phyloP scores from a whole-genome alignment of 2,113 vertebrate genomes.

The Aphelocoma coerulescens region DNA sequence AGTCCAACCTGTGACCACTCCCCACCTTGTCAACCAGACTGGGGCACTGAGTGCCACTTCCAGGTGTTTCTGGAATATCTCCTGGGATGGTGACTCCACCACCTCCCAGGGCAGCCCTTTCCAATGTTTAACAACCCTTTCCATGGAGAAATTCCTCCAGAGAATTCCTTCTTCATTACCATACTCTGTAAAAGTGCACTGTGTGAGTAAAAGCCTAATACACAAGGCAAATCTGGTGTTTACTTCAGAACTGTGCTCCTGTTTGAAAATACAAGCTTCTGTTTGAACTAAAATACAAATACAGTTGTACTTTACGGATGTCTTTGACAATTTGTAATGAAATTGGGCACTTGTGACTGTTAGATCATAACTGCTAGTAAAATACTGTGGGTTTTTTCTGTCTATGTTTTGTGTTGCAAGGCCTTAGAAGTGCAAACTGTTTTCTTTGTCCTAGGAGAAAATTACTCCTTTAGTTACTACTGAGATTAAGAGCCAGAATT shows the following conservation, averaged over 20 bases:
- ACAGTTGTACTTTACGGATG: neutral
- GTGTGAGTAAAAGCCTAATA: fast-evolving
- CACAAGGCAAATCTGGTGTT: neutral
- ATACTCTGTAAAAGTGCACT: fast-evolving
- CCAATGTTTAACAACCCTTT: neutral
- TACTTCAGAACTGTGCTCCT: neutral
- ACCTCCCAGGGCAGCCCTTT: neutral
- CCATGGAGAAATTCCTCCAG: neutral
- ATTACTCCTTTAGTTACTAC: neutral
- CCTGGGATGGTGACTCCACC: neutral
- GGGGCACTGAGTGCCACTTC: neutral
- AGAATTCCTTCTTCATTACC: neutral
- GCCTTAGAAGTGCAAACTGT: neutral
- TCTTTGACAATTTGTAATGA: neutral
- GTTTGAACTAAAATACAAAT: neutral
- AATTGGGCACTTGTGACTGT: neutral
- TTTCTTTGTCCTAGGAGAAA: neutral
- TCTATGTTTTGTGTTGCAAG: neutral
- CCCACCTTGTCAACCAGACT: neutral
- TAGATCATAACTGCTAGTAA: neutral
- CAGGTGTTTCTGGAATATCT: neutral
- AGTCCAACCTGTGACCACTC: neutral
- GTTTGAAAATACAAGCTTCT: neutral
- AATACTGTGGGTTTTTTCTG: neutral
- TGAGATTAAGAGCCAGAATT: neutral